These are phyloP conservation scores for Procambarus virginalis DNA, from an alignment of 1,140 invertebrate species.

Conservation along the genomic window DNA sequence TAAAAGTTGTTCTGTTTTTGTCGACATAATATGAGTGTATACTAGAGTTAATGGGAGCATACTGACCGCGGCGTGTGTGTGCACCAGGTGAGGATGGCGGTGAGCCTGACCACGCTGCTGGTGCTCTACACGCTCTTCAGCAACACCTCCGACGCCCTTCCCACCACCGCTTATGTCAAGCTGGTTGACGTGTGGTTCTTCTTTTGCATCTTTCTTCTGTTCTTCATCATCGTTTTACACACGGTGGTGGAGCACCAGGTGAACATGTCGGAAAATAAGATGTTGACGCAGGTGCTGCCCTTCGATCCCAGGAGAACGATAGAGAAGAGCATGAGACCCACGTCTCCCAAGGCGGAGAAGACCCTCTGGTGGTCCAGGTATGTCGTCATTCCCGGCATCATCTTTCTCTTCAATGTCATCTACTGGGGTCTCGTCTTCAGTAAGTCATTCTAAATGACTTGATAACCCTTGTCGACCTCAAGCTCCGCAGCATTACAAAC, in stretches of 20 bases:
- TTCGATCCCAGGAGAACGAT: conserved; percentile 25
- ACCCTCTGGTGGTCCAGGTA: conserved; percentile 22
- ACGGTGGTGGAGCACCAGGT: conserved; percentile 57
- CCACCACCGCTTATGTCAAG: conserved; percentile 65
- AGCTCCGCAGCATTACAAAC: too few relatives aligned
- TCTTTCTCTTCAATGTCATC: conserved; percentile 50
- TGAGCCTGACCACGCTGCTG: conserved; percentile 51
- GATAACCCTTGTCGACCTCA: too few relatives aligned
- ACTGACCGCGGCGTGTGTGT: too few relatives aligned
- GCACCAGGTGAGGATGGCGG: conserved; percentile 52
- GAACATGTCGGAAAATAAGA: conserved; percentile 33
- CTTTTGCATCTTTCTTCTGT: conserved; percentile 68
- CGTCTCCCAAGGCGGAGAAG: conserved; percentile 34
- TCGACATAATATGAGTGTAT: too few relatives aligned
- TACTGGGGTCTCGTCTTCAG: conserved; percentile 59
- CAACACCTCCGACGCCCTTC: conserved; percentile 64
- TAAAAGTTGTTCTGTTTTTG: too few relatives aligned
- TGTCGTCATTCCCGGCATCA: conserved; percentile 22
- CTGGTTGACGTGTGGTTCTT: conserved; percentile 69
- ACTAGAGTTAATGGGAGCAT: too few relatives aligned
- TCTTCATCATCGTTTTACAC: conserved; percentile 66
- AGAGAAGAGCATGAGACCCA: conserved; percentile 26
- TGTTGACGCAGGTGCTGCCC: conserved; percentile 41
- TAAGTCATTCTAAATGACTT: conserved; percentile 2
- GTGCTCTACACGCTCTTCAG: conserved; percentile 67